These are phyloP conservation scores for Petromus typicus DNA, from an alignment of 2,113 vertebrate species.

Conservation along the genomic window DNA sequence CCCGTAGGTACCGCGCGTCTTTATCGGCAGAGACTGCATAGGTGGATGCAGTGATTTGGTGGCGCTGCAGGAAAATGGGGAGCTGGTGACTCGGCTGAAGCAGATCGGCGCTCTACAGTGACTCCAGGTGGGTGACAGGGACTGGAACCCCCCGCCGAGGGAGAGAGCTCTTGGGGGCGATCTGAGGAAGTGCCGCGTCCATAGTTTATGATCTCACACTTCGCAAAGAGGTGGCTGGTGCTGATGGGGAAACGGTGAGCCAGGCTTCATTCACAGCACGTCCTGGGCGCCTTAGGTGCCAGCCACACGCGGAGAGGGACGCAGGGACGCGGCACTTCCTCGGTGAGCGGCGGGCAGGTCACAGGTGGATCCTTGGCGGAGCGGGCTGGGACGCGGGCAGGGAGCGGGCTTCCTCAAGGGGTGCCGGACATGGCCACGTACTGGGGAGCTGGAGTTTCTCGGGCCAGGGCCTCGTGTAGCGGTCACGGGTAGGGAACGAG, in stretches of 20 bases:
- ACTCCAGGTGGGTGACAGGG: constrained; percentile 68
- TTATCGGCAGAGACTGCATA: constrained; percentile 89
- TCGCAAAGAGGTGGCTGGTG: neutral
- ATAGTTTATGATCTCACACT: neutral
- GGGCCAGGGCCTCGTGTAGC: too few species aligned
- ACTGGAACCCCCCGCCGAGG: neutral
- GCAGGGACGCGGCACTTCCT: neutral
- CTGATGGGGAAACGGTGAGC: neutral
- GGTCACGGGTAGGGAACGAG: neutral
- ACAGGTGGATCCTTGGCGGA: neutral
- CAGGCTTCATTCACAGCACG: neutral
- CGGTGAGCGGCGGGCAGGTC: neutral
- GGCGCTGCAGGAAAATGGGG: constrained; percentile 77
- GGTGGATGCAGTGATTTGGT: constrained; percentile 90
- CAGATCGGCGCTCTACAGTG: constrained; percentile 87
- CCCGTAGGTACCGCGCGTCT: constrained; percentile 91
- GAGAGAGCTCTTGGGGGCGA: neutral
- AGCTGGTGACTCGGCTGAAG: constrained; percentile 85
- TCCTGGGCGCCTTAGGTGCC: too few species aligned
- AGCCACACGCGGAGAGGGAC: too few species aligned
- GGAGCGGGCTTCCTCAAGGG: neutral
- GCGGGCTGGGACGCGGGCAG: neutral
- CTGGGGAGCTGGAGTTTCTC: neutral
- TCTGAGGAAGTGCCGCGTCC: neutral
- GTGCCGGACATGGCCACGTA: neutral